Evolutionary conservation across 2,888 invertebrate genomes (phyloP).

Genomic region (Metalampra italica): DNA sequence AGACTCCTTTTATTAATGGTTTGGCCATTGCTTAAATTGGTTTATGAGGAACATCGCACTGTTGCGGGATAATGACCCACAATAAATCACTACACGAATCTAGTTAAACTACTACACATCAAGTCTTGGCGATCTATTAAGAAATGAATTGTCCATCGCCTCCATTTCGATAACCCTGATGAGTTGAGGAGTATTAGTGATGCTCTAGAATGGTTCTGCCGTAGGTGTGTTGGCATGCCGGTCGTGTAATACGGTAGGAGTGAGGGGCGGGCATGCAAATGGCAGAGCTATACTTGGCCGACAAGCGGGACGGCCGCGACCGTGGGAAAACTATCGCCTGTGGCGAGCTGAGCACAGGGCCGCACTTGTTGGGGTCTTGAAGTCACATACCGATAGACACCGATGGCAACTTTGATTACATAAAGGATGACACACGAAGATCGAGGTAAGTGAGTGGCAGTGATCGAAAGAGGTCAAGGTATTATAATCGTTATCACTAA

Average conservation of each 20-base stretch:
- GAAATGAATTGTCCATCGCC: conserved; percentile 45
- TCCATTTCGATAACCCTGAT: conserved; percentile 30
- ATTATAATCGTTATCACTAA: too few species aligned
- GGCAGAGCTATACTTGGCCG: conserved; percentile 71
- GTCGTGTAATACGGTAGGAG: conserved; percentile 67
- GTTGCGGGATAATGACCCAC: background rate
- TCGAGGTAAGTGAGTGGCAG: too few species aligned
- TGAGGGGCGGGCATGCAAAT: conserved; percentile 73
- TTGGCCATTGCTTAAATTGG: background rate
- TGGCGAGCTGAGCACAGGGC: conserved; percentile 60
- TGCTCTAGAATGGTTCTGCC: conserved; percentile 14
- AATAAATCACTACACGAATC: conserved; percentile 29
- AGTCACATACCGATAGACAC: too few species aligned
- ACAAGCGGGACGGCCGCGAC: conserved; percentile 64
- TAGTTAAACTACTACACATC: conserved; percentile 36
- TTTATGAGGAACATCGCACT: background rate
- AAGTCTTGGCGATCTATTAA: conserved; percentile 40
- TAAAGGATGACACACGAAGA: too few species aligned
- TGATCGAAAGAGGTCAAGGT: too few species aligned
- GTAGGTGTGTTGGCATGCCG: conserved; percentile 29
- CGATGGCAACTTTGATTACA: too few species aligned
- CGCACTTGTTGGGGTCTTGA: conserved; percentile 32
- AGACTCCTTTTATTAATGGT: background rate
- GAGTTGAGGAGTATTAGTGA: conserved; percentile 27
- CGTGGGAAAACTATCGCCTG: conserved; percentile 79